A percentile compares a stretch with the other conserved stretches of the same genome.
Conservation (phyloP, 2,888 invertebrate genomes). For the Chamaedrilus cognettii region DNA sequence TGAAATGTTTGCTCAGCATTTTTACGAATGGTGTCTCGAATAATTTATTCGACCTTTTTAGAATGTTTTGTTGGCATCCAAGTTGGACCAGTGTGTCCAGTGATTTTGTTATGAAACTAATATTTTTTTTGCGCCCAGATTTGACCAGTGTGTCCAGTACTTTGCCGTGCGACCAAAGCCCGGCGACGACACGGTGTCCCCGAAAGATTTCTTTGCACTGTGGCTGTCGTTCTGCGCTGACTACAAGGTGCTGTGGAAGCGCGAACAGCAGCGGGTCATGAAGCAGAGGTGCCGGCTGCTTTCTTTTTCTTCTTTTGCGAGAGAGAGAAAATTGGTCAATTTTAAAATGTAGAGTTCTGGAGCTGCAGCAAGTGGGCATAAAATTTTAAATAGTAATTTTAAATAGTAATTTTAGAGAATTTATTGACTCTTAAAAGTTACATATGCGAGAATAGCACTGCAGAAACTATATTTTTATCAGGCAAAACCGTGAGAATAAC, state of each 20-base stretch:
- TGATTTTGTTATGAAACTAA: slow-evolving; percentile 70
- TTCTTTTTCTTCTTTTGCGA: background rate
- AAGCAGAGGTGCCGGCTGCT: slow-evolving; percentile 73
- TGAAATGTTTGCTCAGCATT: no score
- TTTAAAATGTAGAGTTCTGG: no score
- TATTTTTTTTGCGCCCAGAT: slow-evolving; percentile 23
- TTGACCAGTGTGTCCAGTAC: slow-evolving; percentile 61
- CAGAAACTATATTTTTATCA: no score
- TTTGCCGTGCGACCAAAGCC: slow-evolving; percentile 85
- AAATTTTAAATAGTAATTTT: background rate
- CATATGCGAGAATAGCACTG: no score
- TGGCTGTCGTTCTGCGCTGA: slow-evolving; percentile 91
- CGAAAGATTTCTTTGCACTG: slow-evolving; percentile 85
- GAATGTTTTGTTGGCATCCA: slow-evolving; percentile 7
- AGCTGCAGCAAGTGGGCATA: background rate
- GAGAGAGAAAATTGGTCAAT: no score
- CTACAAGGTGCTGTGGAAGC: slow-evolving; percentile 94
- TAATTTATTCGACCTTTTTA: background rate
- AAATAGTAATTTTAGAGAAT: no score
- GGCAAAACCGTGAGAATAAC: no score
- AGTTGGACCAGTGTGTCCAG: slow-evolving; percentile 34
- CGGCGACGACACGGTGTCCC: slow-evolving; percentile 71
- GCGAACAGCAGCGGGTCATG: slow-evolving; percentile 80
- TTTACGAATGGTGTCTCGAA: background rate
- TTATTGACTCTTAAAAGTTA: background rate